Evolutionary conservation across 2,888 invertebrate species (phyloP).

Genomic region (Lithophane semibrunnea): DNA sequence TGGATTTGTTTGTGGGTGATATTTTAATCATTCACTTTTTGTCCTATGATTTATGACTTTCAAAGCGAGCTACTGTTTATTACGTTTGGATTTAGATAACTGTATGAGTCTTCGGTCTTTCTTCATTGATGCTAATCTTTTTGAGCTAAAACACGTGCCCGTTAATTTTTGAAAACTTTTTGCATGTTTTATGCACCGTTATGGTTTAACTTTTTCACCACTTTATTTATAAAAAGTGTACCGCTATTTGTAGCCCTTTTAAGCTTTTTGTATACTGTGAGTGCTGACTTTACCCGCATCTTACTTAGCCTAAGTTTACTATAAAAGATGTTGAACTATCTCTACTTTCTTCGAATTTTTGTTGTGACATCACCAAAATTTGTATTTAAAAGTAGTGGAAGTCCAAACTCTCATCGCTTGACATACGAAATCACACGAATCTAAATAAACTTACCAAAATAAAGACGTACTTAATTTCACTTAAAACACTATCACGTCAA

Average conservation of each 20-base stretch:
- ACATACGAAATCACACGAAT: constrained; percentile 26
- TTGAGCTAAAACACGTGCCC: constrained; percentile 43
- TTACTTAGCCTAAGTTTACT: background rate
- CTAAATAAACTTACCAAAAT: constrained; percentile 48
- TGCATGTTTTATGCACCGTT: constrained; percentile 46
- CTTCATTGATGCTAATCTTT: constrained; percentile 29
- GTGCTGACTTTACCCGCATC: constrained; percentile 10
- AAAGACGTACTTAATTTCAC: constrained; percentile 51
- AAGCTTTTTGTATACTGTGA: constrained; percentile 1
- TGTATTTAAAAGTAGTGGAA: background rate
- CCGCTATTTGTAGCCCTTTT: constrained; percentile 14
- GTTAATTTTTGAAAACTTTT: constrained; percentile 35
- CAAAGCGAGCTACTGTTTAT: constrained; percentile 64
- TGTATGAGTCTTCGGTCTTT: constrained; percentile 34
- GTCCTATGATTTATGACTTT: constrained; percentile 60
- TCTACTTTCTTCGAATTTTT: background rate
- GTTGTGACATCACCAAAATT: background rate
- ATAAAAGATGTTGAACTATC: background rate
- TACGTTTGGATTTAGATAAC: constrained; percentile 56
- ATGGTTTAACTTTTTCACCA: constrained; percentile 9
- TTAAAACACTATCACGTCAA: constrained; percentile 53
- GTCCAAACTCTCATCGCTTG: background rate
- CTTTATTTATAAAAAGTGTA: constrained; percentile 18
- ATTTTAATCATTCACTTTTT: constrained; percentile 43
- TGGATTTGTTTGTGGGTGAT: constrained; percentile 1